phyloP scores from a whole-genome alignment of 1,140 invertebrate genomes.

The Apis cerana region DNA sequence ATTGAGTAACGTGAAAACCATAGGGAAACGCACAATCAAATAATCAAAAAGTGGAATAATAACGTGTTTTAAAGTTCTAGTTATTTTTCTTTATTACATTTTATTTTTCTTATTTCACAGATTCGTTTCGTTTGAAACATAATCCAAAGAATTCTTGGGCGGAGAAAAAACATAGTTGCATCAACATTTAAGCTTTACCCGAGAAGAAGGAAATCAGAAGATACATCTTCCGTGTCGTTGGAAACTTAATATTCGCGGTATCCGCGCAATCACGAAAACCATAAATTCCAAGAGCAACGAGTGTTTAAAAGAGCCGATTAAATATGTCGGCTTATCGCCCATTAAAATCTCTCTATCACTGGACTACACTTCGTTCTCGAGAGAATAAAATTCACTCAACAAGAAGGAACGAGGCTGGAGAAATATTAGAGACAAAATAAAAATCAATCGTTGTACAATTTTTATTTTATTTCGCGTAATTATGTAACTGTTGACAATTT shows the following conservation, averaged over 20 bases:
- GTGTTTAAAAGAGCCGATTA: constrained; percentile 7
- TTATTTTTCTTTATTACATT: background rate
- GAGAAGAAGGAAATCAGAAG: background rate
- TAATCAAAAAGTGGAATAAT: background rate
- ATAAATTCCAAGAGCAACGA: constrained; percentile 20
- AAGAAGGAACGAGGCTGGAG: too few species aligned
- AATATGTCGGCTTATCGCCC: constrained; percentile 19
- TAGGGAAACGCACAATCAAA: background rate
- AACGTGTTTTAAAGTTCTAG: background rate
- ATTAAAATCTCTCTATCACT: background rate
- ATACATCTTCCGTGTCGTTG: background rate
- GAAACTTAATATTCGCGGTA: background rate
- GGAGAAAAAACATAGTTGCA: too few species aligned
- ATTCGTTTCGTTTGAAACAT: background rate
- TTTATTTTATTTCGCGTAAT: too few species aligned
- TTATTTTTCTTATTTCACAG: background rate
- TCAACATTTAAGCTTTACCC: too few species aligned
- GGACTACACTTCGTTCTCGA: background rate
- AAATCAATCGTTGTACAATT: too few species aligned
- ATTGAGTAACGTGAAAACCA: background rate
- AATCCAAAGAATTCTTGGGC: background rate
- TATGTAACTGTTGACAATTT: too few species aligned
- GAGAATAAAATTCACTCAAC: constrained; percentile 15
- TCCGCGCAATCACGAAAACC: constrained; percentile 19
- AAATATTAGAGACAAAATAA: too few species aligned